phyloP scores from a whole-genome alignment of 2,888 invertebrate species.

The Polyommatus icarus region DNA sequence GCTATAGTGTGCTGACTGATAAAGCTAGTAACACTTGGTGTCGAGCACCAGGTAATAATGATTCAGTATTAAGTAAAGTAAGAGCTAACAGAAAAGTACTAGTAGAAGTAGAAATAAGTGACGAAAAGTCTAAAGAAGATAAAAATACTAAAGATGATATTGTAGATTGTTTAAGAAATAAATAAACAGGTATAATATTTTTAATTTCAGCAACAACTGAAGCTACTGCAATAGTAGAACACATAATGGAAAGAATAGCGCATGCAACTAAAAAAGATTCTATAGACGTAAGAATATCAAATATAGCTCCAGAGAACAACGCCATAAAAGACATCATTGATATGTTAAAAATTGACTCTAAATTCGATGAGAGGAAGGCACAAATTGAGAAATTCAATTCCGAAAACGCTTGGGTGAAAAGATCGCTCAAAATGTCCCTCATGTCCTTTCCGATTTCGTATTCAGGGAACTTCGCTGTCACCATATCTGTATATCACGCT shows the following conservation, averaged over 20 bases:
- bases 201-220: conserved; percentile 74
- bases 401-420: conserved; percentile 88
- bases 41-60: conserved; percentile 84
- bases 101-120: background rate
- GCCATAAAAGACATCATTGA: conserved; percentile 74
- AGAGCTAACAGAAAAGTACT: background rate
- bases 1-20: conserved; percentile 82
- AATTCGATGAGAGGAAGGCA: conserved; percentile 75
- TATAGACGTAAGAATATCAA: conserved; percentile 77
- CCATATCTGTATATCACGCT: conserved; percentile 83
- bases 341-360: conserved; percentile 78
- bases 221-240: conserved; percentile 79
- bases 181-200: background rate
- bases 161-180: background rate
- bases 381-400: conserved; percentile 80
- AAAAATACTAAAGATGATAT: background rate
- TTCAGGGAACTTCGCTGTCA: conserved; percentile 77
- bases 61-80: background rate
- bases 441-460: conserved; percentile 82
- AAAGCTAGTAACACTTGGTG: conserved; percentile 83
- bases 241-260: conserved; percentile 85
- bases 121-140: background rate
- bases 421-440: conserved; percentile 81
- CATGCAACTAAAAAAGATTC: conserved; percentile 77
- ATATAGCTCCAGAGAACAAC: conserved; percentile 63